phyloP scores from a whole-genome alignment of 2,797 vertebrate genomes.

The Mastacembelus armatus region DNA sequence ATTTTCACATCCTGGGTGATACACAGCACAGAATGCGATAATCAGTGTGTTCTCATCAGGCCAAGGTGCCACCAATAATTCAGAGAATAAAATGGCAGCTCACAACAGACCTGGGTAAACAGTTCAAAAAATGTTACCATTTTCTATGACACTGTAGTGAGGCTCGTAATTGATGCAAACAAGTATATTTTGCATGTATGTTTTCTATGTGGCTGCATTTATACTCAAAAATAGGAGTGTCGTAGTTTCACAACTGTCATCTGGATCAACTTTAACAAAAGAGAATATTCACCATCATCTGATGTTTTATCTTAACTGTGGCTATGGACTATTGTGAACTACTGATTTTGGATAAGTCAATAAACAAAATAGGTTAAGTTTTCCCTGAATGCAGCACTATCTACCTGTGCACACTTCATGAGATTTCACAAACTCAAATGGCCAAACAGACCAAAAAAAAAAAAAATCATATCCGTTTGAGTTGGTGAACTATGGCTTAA shows the following conservation, averaged over 20 bases:
- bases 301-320: neutral
- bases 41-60: slow-evolving; percentile 3
- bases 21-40: slow-evolving; percentile 11
- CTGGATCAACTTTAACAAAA: neutral
- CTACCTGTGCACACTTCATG: slow-evolving; percentile 44
- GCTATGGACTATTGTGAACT: neutral
- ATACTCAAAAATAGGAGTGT: neutral
- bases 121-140: slow-evolving; percentile 4
- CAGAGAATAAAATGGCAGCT: slow-evolving; percentile 48
- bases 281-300: neutral
- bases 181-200: neutral
- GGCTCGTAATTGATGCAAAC: slow-evolving; percentile 4
- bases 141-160: slow-evolving; percentile 6
- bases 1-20: slow-evolving; percentile 9
- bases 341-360: slow-evolving; percentile 29
- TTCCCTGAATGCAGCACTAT: slow-evolving; percentile 36
- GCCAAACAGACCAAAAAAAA: slow-evolving; percentile 56
- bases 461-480: slow-evolving; percentile 60
- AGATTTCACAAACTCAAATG: slow-evolving; percentile 18
- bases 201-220: slow-evolving; percentile 3
- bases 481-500: slow-evolving; percentile 63
- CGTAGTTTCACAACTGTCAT: neutral
- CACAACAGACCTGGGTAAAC: slow-evolving; percentile 34
- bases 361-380: slow-evolving; percentile 46
- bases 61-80: slow-evolving; percentile 26